These are phyloP conservation scores for Mycogona germanica DNA, from an alignment of 2,888 invertebrate species.

Conservation along the genomic window DNA sequence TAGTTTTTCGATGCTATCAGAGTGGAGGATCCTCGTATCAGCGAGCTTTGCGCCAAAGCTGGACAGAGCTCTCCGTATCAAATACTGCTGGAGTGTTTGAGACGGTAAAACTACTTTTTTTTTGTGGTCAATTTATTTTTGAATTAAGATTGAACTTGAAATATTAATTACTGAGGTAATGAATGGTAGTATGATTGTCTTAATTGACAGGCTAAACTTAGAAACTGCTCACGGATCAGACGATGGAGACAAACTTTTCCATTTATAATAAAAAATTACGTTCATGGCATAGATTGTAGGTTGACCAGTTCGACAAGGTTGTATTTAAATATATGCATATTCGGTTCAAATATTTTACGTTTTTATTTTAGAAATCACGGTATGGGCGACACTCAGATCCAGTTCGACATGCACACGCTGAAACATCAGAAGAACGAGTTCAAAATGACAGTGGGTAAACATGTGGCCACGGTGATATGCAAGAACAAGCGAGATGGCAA, in stretches of 20 bases:
- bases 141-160: neutral
- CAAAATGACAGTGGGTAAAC: constrained; percentile 87
- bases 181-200: too few relatives aligned
- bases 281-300: too few relatives aligned
- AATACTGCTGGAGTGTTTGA: constrained; percentile 79
- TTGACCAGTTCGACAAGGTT: too few relatives aligned
- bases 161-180: neutral
- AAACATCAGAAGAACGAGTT: constrained; percentile 88
- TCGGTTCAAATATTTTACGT: too few relatives aligned
- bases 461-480: constrained; percentile 78
- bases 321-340: too few relatives aligned
- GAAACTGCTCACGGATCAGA: too few relatives aligned
- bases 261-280: too few relatives aligned
- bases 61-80: constrained; percentile 93
- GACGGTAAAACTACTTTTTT: constrained; percentile 38
- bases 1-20: constrained; percentile 85
- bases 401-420: constrained; percentile 71
- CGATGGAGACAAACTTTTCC: too few relatives aligned
- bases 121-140: neutral
- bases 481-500: constrained; percentile 95
- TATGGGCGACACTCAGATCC: constrained; percentile 72
- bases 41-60: constrained; percentile 90
- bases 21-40: constrained; percentile 85
- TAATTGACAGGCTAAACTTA: neutral
- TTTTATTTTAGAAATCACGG: constrained; percentile 80